Evolutionary conservation across 2,888 invertebrate genomes (phyloP).

Genomic region (Tipula helvola): DNA sequence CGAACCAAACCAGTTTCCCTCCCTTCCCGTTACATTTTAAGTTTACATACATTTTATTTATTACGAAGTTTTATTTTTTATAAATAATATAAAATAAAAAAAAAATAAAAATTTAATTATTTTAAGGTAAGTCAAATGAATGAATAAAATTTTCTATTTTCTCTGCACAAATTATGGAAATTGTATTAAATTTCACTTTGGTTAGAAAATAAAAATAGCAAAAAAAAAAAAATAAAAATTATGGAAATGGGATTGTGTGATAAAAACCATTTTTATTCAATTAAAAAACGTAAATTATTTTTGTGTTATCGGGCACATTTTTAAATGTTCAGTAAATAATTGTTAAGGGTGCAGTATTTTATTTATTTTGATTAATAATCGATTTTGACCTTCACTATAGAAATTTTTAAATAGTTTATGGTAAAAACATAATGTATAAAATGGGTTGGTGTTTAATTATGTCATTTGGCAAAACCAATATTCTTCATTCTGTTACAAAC

Average conservation of each 20-base stretch:
- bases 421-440: no score
- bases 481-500: no score
- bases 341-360: not conserved
- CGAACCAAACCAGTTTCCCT: not conserved
- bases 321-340: not conserved
- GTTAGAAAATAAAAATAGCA: not conserved
- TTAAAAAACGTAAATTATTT: not conserved
- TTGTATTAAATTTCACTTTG: not conserved
- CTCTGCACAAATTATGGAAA: not conserved
- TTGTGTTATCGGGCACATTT: not conserved
- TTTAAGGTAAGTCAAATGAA: not conserved
- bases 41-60: not conserved
- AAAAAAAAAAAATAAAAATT: no score
- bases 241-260: not conserved
- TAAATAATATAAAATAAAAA: no score
- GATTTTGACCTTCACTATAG: not conserved
- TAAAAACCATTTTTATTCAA: not conserved
- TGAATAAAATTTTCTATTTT: not conserved
- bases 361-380: not conserved
- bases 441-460: no score
- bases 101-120: not conserved
- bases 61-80: not conserved
- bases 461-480: no score
- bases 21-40: not conserved
- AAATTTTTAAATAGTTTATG: no score